Evolutionary conservation across 2,797 vertebrate genomes (phyloP).

Genomic region (Eulemur albifrons): DNA sequence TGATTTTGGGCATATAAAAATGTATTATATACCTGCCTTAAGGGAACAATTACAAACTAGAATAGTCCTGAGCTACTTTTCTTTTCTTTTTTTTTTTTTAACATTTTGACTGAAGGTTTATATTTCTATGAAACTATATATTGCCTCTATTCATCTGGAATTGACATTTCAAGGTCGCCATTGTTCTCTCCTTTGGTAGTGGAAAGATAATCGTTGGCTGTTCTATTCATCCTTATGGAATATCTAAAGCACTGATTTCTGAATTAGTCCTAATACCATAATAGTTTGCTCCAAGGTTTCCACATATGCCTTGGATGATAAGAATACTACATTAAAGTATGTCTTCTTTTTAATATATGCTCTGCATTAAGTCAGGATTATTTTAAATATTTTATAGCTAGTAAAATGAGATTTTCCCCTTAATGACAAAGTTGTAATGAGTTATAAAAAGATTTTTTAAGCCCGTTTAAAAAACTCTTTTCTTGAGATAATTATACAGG

Average conservation of each 20-base stretch:
- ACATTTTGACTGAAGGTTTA: conserved; percentile 9
- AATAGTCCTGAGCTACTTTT: neutral
- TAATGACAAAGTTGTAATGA: neutral
- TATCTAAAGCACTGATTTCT: neutral
- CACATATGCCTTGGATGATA: neutral
- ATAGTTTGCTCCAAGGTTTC: neutral
- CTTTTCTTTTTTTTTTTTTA: neutral
- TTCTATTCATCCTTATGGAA: neutral
- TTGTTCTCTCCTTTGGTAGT: neutral
- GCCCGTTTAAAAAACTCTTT: neutral
- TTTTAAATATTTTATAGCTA: neutral
- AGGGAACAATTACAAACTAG: conserved; percentile 49
- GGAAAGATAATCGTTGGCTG: neutral
- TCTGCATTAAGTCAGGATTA: neutral
- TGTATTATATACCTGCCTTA: neutral
- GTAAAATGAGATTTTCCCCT: neutral
- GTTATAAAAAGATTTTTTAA: conserved; percentile 5
- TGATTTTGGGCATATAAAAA: conserved; percentile 44
- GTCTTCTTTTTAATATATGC: neutral
- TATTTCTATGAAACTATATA: neutral
- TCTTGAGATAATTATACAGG: neutral
- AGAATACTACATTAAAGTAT: neutral
- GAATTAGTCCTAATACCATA: neutral
- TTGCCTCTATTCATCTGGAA: neutral
- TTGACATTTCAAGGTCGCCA: neutral